phyloP scores from a whole-genome alignment of 2,797 vertebrate genomes.

The Lophotriccus pileatus region DNA sequence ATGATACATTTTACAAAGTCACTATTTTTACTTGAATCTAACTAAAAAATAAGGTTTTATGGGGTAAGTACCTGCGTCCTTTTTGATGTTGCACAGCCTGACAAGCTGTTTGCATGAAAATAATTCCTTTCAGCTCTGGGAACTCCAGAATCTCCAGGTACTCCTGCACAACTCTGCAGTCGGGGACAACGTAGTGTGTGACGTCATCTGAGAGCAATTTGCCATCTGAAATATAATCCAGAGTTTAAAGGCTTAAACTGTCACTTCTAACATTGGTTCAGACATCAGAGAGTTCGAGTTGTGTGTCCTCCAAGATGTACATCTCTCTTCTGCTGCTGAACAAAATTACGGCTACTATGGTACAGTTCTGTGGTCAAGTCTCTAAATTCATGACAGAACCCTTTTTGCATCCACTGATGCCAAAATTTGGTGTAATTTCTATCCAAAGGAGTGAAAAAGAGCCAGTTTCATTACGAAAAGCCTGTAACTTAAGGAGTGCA shows the following conservation, averaged over 20 bases:
- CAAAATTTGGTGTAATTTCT: not conserved
- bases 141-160: slow-evolving; percentile 93
- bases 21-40: not conserved
- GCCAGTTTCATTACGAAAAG: not conserved
- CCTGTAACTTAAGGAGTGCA: not conserved
- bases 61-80: slow-evolving; percentile 85
- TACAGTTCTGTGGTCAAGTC: not conserved
- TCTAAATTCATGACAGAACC: not conserved
- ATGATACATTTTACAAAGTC: not conserved
- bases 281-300: not conserved
- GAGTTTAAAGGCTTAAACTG: slow-evolving; percentile 18
- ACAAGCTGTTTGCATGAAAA: slow-evolving; percentile 93
- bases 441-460: not conserved
- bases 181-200: slow-evolving; percentile 93
- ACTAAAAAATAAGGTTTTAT: not conserved
- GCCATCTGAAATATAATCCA: slow-evolving; percentile 78
- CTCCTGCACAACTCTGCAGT: slow-evolving; percentile 87
- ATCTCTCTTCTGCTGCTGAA: not conserved
- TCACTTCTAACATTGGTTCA: not conserved
- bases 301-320: not conserved
- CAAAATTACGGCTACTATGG: not conserved
- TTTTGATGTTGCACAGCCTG: slow-evolving; percentile 88
- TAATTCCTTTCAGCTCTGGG: slow-evolving; percentile 86
- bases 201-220: slow-evolving; percentile 85
- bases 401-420: not conserved